Base-by-base conservation (phyloP, 1,140 invertebrate species). In the Leptinotarsa defecta region DNA sequence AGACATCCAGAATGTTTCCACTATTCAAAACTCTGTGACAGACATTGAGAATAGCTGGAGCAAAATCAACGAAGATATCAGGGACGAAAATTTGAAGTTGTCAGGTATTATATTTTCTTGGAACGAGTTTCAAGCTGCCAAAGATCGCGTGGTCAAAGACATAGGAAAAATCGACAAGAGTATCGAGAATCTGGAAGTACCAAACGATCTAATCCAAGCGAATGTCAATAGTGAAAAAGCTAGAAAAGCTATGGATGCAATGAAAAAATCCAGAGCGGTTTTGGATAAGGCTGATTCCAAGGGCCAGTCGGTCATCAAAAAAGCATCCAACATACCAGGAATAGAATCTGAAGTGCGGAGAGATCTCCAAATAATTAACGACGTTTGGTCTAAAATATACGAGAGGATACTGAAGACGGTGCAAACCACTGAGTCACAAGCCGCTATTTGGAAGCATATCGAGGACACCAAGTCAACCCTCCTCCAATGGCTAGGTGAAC, bases 391-490 rank as follows among this genome's bases (percentile, higher is more conserved):
- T 79, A 90, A 91, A 68, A 87, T 90, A 17, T 91, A 93, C 80
- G 90, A 93, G 74, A 89, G 91, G 75, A 88, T 93, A 3, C 89
- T 91, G 19, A 91, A 92, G 75, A 89, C 91, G 75, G 89, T 91
- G 13, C 92, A 96, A 85, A 91, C 91, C 65, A 91, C 94, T 62
- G 96, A 98, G 85, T 94, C 95, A 1, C 95, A 97, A 84, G 87
- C 93, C 0, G 92, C 95, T 5, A 93, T 97, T 67, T 97, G 96
- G 95, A 94, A 95, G 79, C 95, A 97, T 85, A 93, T 98, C 6
- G 92, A 96, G 73, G 93, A 95, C 76, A 90, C 92, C 0, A 95
- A 94, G 82, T 92, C 93, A 78, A 94, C 96, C 83, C 87, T 98
- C 17, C 85, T 93, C 1, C 90, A 90, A 48, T 98, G 97, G 97